Conservation (phyloP, 2,797 vertebrate species). For the Poecilia wingei region DNA sequence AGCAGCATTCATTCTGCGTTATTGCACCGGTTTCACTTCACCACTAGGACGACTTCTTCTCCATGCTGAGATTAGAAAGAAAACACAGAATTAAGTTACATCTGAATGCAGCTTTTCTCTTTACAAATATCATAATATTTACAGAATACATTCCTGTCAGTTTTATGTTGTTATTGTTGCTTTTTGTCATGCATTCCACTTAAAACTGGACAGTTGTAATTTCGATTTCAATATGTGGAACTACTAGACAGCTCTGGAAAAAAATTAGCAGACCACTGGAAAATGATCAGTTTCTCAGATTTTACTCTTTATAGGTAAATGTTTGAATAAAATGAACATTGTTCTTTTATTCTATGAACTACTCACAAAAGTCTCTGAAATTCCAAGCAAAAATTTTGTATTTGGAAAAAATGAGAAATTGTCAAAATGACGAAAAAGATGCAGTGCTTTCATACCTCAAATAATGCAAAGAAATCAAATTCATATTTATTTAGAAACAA, state of each 20-base stretch:
- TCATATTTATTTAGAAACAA: too few species aligned
- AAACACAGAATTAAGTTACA: background rate
- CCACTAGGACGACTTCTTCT: constrained; percentile 69
- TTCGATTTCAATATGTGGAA: background rate
- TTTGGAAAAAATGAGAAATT: too few species aligned
- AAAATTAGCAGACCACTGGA: background rate
- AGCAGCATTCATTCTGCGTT: constrained; percentile 27
- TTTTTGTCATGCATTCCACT: background rate
- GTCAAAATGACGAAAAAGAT: too few species aligned
- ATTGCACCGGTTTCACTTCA: constrained; percentile 14
- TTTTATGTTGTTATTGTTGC: background rate
- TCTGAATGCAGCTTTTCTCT: background rate
- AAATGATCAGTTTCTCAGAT: too few species aligned
- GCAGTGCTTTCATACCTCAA: too few species aligned
- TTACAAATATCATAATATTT: background rate
- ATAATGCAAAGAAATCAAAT: too few species aligned
- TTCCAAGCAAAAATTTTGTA: too few species aligned
- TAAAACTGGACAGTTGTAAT: background rate
- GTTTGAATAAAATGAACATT: too few species aligned
- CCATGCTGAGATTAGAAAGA: constrained; percentile 62
- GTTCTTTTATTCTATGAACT: too few species aligned
- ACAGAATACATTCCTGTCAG: background rate
- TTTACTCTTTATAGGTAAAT: too few species aligned
- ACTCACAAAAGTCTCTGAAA: too few species aligned
- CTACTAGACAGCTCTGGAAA: too few species aligned